phyloP scores from a whole-genome alignment of 2,797 vertebrate species.

The Carcharodon carcharias region DNA sequence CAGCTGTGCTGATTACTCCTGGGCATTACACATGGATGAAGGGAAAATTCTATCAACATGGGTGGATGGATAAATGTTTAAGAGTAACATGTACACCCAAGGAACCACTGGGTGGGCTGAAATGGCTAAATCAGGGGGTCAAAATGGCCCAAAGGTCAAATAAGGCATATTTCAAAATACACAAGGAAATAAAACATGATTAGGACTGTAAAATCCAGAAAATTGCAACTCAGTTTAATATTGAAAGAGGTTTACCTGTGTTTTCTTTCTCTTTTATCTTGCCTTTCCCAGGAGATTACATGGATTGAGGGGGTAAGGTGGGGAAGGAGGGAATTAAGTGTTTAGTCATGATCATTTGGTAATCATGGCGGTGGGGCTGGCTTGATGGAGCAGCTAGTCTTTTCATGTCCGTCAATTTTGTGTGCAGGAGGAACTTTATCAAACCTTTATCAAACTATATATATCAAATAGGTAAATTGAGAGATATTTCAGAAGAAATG shows the following conservation, averaged over 20 bases:
- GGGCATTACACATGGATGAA: constrained; percentile 10
- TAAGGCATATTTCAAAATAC: not conserved
- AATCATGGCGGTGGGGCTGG: too few relatives aligned
- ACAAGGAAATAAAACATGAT: not conserved
- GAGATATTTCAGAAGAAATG: not conserved
- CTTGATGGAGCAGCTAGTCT: not conserved
- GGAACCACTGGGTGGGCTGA: not conserved
- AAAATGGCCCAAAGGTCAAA: not conserved
- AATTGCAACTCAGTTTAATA: not conserved
- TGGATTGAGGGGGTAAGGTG: not conserved
- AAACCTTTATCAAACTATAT: too few relatives aligned
- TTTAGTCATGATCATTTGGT: not conserved
- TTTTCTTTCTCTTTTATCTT: not conserved
- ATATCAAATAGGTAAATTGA: not conserved
- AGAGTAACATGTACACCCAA: not conserved
- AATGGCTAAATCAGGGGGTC: not conserved
- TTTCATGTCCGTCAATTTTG: not conserved
- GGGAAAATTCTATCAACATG: constrained; percentile 19
- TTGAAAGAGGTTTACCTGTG: too few relatives aligned
- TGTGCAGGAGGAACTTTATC: not conserved
- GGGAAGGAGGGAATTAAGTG: not conserved
- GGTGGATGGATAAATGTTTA: not conserved
- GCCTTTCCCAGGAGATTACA: not conserved
- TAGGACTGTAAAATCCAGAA: not conserved
- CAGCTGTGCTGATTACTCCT: not conserved